Percentiles rank a stretch among this genome's conserved stretches.
These are phyloP conservation scores for Neoarius graeffei DNA, from an alignment of 2,113 vertebrate species.

Conservation along the genomic window DNA sequence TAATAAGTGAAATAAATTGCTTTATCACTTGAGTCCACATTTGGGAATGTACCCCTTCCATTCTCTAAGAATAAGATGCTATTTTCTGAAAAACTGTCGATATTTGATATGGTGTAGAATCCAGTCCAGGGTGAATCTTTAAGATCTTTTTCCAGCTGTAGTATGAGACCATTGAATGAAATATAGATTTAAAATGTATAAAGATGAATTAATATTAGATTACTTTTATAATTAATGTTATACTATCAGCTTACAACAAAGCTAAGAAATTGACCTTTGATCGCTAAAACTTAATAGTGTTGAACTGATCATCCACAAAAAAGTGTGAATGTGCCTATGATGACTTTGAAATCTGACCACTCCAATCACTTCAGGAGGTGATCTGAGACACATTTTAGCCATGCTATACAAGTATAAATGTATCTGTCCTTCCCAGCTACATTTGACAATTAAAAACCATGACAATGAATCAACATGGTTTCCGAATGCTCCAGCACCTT, in stretches of 20 bases:
- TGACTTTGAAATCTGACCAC: too few species aligned
- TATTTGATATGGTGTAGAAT: not conserved
- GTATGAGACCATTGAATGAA: not conserved
- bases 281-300: not conserved
- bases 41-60: not conserved
- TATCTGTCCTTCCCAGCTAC: not conserved
- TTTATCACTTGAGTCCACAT: constrained; percentile 17
- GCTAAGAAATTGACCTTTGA: not conserved
- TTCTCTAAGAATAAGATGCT: constrained; percentile 1
- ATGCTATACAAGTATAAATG: not conserved
- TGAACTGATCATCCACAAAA: too few species aligned
- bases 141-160: not conserved
- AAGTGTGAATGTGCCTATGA: too few species aligned
- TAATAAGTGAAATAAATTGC: constrained; percentile 28
- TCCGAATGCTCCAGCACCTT: not conserved
- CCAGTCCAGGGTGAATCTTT: not conserved
- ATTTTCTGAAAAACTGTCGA: not conserved
- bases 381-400: too few species aligned
- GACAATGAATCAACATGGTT: not conserved
- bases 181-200: not conserved
- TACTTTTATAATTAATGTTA: not conserved
- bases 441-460: not conserved
- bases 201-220: not conserved
- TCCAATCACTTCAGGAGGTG: not conserved
- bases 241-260: not conserved